phyloP scores from a whole-genome alignment of 1,140 invertebrate genomes.

The Plectrocnemia conspersa region DNA sequence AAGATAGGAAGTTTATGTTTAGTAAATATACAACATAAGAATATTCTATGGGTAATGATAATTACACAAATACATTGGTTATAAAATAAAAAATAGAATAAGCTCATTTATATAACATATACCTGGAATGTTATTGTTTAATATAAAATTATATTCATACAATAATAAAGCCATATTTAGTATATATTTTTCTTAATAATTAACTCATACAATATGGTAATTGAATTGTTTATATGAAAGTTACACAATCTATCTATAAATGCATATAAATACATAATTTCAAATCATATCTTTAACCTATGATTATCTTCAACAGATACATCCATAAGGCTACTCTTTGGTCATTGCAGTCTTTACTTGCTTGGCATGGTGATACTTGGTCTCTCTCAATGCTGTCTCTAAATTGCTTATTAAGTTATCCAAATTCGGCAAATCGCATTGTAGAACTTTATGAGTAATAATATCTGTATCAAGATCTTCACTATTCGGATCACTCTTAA shows the following conservation, averaged over 20 bases:
- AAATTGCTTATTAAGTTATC: conserved; percentile 45
- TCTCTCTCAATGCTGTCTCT: conserved; percentile 47
- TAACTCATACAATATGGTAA: no score
- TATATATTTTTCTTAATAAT: no score
- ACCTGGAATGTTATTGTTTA: no score
- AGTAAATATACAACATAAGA: no score
- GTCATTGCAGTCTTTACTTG: conserved; percentile 48
- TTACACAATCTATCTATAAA: conserved; percentile 6
- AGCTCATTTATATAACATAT: no score
- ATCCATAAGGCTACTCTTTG: conserved; percentile 20
- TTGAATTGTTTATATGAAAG: conserved; percentile 6
- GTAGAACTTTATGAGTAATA: conserved; percentile 42
- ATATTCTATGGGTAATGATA: no score
- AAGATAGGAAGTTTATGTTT: no score
- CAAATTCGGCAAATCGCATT: conserved; percentile 47
- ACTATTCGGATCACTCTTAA: conserved; percentile 19
- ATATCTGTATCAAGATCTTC: conserved; percentile 40
- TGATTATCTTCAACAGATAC: not conserved
- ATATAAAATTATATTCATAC: no score
- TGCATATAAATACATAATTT: not conserved
- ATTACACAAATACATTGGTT: no score
- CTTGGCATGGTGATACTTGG: conserved; percentile 48
- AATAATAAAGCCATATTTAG: no score
- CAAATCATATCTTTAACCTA: not conserved
- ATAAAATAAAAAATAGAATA: no score